Evolutionary conservation across 2,113 vertebrate genomes (phyloP), one percentile per base, ranked within the genome.

Genomic region (Charina bottae): DNA sequence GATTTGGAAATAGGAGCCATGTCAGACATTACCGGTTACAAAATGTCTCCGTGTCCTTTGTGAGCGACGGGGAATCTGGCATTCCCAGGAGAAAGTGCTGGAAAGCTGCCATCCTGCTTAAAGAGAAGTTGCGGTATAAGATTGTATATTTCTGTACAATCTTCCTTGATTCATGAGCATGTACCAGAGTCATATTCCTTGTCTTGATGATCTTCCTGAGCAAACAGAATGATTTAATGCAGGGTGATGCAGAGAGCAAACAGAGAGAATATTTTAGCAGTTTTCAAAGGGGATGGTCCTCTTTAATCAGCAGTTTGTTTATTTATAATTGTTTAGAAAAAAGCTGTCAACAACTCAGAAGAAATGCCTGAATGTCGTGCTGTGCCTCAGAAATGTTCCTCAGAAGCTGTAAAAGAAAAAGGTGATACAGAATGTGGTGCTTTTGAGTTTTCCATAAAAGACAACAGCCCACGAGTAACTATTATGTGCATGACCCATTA

Each of bases 301-400:
- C 49, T 85, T 49, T 55, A 13, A 49, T 54, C 10, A 84, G 46
- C 46, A 84, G 46, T 85, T 60, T 53, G 49, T 53, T 33, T 53
- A 72, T n/a, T 95, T 91, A 90, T 72, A 94, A 95, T 93, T 91
- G 85, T 90, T 0, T 60, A 98, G 98, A 96, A 96, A 72, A 92
- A 62, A 85, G 91, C 4, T 94, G 88, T 90, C 46, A 87, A 33
- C 83, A 96, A 96, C 87, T 53, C 86, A 64, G 93, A 93, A 83
- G 95, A 97, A 87, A 72, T 33, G 0, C 90, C 92, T 54, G 90
- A 95, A 94, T 86, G 92, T 85, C 93, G 23, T 89, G 78, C 93
- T 85, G 85, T 93, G 85, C 72, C 59, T n/a, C 26, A 33, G 86
- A 91, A 90, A 89, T 33, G 85, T 88, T 59, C 84, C 33, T 90